These are phyloP conservation scores for Tortricodes alternella DNA, from an alignment of 2,888 invertebrate genomes.

Conservation along the genomic window DNA sequence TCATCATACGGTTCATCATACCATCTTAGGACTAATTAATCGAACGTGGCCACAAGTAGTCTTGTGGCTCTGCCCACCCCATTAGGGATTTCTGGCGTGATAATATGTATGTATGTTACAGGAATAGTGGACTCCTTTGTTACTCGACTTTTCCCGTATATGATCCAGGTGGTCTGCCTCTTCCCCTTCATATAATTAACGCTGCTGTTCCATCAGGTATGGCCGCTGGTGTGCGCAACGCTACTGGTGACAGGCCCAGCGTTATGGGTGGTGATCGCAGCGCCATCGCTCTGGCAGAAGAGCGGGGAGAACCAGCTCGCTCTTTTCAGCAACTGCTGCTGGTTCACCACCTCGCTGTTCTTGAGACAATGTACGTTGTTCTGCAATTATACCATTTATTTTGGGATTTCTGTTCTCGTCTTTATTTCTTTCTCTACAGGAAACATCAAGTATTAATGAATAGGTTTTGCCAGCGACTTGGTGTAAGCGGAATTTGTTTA, in stretches of 20 bases:
- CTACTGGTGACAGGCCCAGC: constrained; percentile 86
- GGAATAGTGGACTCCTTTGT: too few species aligned
- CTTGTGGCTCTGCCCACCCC: too few species aligned
- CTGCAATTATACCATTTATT: background rate
- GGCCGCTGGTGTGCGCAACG: constrained; percentile 87
- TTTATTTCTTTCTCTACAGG: too few species aligned
- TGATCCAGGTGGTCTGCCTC: background rate
- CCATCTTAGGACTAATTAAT: too few species aligned
- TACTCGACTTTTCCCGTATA: too few species aligned
- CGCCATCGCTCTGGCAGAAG: constrained; percentile 83
- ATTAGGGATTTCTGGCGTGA: too few species aligned
- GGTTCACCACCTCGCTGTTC: constrained; percentile 88
- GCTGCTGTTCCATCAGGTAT: constrained; percentile 75
- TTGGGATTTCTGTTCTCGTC: background rate
- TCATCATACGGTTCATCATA: too few species aligned
- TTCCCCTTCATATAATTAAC: background rate
- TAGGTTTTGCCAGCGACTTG: too few species aligned
- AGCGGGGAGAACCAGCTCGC: constrained; percentile 59
- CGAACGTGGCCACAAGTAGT: too few species aligned
- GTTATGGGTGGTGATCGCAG: constrained; percentile 85
- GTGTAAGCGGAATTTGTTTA: too few species aligned
- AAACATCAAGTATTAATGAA: too few species aligned
- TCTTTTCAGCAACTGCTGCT: constrained; percentile 84
- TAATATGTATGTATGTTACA: too few species aligned
- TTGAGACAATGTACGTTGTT: constrained; percentile 85